Base-by-base conservation (phyloP, 1,140 invertebrate genomes). In the Zeugodacus cucurbitae region DNA sequence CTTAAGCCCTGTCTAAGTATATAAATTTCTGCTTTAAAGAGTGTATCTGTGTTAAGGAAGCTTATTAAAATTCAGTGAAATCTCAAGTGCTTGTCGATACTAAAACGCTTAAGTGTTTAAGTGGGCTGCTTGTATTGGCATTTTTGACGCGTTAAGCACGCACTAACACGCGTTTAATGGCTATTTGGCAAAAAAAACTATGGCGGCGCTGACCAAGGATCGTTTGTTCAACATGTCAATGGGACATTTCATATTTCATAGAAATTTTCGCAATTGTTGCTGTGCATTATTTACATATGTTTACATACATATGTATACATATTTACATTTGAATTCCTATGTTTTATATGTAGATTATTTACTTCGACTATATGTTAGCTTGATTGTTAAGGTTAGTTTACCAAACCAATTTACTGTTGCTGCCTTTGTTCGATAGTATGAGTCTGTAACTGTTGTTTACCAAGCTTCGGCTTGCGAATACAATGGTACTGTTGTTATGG, bases 11-110 rank as follows among this genome's bases (percentile, higher is more conserved):
- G 3, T n/a, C n/a, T 10, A 0, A 48, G 48, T 10, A 1, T 17
- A 48, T 48, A n/a, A 5, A 59, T 26, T 2, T 59, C 5, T 7
- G 58, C 22, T n/a, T n/a, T n/a, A 32, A n/a, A 3, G 67, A 0
- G 4, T 17, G 32, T 6, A 37, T 32, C 22, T 74, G 32, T 0
- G 67, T 74, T 22, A 41, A 41, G 34, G 0, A 37, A 74, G 34
- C 67, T 74, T 22, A 22, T 74, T 74, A 10, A n/a, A 74, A 74
- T 74, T 74, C 67, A 74, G 67, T 74, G 20, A 74, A 17, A 74
- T 74, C 17, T 74, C 34, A n/a, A 74, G 34, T 74, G 34, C 67
- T 20, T 67, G 10, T 17, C 26, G 26, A 34, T 34, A 20, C 10
- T 10, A 17, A 20, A 41, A 74, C 5, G 20, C 22, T 74, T 20